Conservation (phyloP, 2,888 invertebrate species). For the Drosophila quinaria region DNA sequence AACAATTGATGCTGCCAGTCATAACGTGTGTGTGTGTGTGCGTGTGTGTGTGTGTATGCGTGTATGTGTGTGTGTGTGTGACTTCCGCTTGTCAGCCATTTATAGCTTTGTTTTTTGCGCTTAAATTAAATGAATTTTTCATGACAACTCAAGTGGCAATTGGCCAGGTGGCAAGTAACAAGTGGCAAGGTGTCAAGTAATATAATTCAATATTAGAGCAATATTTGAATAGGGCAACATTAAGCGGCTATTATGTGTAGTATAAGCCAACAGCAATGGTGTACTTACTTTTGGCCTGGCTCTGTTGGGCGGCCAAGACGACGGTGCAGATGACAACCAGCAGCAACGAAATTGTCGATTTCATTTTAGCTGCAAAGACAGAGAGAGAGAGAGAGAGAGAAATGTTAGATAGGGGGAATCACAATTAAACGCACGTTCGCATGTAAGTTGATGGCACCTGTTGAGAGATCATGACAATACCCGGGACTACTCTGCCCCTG, state of each 20-base stretch:
- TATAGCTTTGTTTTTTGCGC: conserved; percentile 72
- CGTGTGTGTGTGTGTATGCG: background rate
- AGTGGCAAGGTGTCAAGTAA: conserved; percentile 14
- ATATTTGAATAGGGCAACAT: conserved; percentile 12
- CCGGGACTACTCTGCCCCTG: conserved; percentile 35
- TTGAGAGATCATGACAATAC: conserved; percentile 58
- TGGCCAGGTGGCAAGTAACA: conserved; percentile 8
- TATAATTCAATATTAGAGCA: conserved; percentile 20
- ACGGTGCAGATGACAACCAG: conserved; percentile 84
- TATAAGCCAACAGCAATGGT: background rate
- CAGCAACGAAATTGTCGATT: conserved; percentile 83
- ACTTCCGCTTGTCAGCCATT: conserved; percentile 59
- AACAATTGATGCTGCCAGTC: conserved; percentile 66
- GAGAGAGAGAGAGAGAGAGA: conserved; percentile 16
- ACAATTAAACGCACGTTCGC: conserved; percentile 30
- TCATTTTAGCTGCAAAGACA: conserved; percentile 81
- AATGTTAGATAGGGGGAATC: conserved; percentile 15
- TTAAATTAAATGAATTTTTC: conserved; percentile 63
- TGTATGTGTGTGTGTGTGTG: conserved; percentile 24
- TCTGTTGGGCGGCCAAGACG: conserved; percentile 83
- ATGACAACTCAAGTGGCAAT: conserved; percentile 33
- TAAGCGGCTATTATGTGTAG: background rate
- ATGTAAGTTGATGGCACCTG: conserved; percentile 53
- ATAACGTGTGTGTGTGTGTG: conserved; percentile 18
- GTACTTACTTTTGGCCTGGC: conserved; percentile 85